Conservation (phyloP, 1,140 invertebrate genomes). For the Monomorium pharaonis region DNA sequence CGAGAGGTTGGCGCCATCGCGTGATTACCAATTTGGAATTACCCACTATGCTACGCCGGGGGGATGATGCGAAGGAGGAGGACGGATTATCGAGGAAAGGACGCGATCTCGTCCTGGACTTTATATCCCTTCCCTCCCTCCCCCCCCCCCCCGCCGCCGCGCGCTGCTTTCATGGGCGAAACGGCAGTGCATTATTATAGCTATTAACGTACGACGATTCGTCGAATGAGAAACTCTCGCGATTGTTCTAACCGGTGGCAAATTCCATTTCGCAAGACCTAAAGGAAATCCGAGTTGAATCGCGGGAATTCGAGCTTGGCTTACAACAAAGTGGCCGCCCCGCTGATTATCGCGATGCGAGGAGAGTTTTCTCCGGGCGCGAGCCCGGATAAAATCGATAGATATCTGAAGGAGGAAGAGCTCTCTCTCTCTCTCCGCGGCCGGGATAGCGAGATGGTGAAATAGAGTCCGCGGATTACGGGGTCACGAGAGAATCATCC, state of each 20-base stretch:
- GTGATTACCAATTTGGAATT: slow-evolving; percentile 86
- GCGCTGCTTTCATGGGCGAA: slow-evolving; percentile 39
- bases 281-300: background rate
- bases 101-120: slow-evolving; percentile 48
- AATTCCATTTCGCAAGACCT: slow-evolving; percentile 10
- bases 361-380: background rate
- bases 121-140: background rate
- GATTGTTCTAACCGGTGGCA: slow-evolving; percentile 5
- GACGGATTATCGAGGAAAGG: slow-evolving; percentile 64
- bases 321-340: background rate
- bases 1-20: slow-evolving; percentile 85
- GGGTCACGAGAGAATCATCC: slow-evolving; percentile 71
- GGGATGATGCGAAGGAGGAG: slow-evolving; percentile 77
- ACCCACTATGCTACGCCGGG: slow-evolving; percentile 70
- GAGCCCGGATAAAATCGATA: slow-evolving; percentile 59
- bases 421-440: background rate
- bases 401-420: slow-evolving; percentile 58
- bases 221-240: background rate
- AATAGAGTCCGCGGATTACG: slow-evolving; percentile 66
- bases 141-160: background rate
- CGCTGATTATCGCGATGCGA: background rate
- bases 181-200: slow-evolving; percentile 31
- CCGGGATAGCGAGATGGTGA: slow-evolving; percentile 28
- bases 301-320: background rate
- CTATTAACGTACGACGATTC: slow-evolving; percentile 33